Evolutionary conservation across 1,140 invertebrate genomes (phyloP).

Genomic region (Microvelia longipes): DNA sequence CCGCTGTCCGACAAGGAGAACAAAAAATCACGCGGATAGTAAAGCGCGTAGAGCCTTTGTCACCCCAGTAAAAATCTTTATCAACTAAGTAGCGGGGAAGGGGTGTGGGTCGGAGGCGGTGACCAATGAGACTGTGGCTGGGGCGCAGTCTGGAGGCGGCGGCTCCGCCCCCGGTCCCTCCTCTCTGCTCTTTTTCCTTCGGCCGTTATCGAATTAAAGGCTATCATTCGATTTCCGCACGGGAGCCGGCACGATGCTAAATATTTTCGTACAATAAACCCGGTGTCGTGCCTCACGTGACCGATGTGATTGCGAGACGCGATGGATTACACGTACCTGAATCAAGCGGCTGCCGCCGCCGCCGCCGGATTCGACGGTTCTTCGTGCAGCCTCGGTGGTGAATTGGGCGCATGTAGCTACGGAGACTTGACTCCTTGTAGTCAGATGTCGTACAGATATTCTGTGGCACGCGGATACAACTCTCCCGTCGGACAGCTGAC

Average conservation of each 20-base stretch:
- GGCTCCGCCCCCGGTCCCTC: conserved; percentile 18
- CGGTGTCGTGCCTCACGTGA: not conserved
- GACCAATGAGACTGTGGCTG: conserved; percentile 11
- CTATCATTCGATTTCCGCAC: conserved; percentile 56
- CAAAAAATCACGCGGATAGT: conserved; percentile 8
- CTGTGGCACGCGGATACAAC: conserved; percentile 34
- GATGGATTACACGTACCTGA: conserved; percentile 58
- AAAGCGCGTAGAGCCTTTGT: conserved; percentile 5
- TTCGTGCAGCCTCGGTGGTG: conserved; percentile 40
- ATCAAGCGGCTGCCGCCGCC: conserved; percentile 43
- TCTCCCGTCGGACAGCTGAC: conserved; percentile 30
- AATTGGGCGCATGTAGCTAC: conserved; percentile 25
- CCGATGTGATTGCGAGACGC: conserved; percentile 1
- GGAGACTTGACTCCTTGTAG: conserved; percentile 58
- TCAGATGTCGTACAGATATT: conserved; percentile 64
- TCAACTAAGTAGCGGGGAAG: conserved; percentile 7
- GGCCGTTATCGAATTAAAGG: conserved; percentile 51
- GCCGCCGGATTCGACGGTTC: conserved; percentile 44
- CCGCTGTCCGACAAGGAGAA: not conserved
- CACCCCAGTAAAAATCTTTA: conserved; percentile 15
- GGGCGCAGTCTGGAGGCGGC: conserved; percentile 15
- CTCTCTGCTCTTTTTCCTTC: conserved; percentile 25
- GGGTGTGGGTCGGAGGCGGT: not conserved
- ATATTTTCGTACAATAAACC: conserved; percentile 19
- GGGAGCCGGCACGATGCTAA: conserved; percentile 33